phyloP scores from a whole-genome alignment of 2,888 invertebrate genomes.

The Oligia strigilis region DNA sequence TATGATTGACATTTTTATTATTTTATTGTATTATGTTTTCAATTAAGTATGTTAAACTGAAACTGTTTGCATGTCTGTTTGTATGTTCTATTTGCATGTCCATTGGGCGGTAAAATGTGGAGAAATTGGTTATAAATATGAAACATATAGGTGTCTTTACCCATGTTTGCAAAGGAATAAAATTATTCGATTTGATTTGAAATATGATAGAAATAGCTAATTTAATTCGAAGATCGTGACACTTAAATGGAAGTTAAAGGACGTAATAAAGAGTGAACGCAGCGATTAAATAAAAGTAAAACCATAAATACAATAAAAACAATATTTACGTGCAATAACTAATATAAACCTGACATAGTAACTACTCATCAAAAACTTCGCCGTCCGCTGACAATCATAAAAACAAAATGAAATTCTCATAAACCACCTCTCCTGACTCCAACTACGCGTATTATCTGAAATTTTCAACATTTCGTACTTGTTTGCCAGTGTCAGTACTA shows the following conservation, averaged over 20 bases:
- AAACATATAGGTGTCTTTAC: no score
- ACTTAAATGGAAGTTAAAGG: slow-evolving; percentile 12
- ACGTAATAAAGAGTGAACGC: background rate
- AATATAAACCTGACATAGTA: slow-evolving; percentile 22
- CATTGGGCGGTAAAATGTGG: no score
- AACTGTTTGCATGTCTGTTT: no score
- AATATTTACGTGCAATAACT: slow-evolving; percentile 30
- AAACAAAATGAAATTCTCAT: slow-evolving; percentile 57
- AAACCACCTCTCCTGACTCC: slow-evolving; percentile 25
- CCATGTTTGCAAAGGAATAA: no score
- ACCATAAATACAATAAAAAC: slow-evolving; percentile 38
- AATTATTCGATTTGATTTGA: no score
- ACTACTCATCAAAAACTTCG: slow-evolving; percentile 48
- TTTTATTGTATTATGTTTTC: no score
- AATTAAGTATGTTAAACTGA: no score
- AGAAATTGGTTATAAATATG: no score
- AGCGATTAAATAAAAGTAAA: slow-evolving; percentile 23
- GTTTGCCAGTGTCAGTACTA: background rate
- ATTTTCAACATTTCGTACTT: slow-evolving; percentile 23
- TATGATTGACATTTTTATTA: no score
- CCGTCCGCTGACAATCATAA: slow-evolving; percentile 55
- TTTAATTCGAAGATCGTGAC: background rate
- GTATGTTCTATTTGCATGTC: no score
- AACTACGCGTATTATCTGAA: slow-evolving; percentile 31
- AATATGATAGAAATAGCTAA: no score